These are phyloP conservation scores for Nyctibius grandis DNA, from an alignment of 2,797 vertebrate species.

Conservation along the genomic window DNA sequence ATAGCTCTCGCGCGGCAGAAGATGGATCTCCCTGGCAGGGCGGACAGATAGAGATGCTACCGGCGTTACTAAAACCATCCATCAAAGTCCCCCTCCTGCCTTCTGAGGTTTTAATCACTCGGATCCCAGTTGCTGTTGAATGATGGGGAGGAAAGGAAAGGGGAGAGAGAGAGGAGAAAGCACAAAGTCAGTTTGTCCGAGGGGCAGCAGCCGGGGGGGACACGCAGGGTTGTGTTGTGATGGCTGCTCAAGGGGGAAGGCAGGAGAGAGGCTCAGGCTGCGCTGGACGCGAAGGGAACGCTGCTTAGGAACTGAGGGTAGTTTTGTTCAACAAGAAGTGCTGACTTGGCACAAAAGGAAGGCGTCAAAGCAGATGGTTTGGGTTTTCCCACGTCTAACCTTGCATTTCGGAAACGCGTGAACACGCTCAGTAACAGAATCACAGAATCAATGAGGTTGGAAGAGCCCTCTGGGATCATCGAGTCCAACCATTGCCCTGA, in stretches of 20 bases:
- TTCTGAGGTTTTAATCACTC: conserved; percentile 8
- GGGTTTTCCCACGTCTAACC: background rate
- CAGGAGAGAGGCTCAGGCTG: background rate
- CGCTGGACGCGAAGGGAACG: background rate
- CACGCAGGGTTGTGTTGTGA: accelerated
- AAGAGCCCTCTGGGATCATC: too few relatives aligned
- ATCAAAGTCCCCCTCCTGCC: conserved; percentile 6
- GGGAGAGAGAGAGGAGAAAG: background rate
- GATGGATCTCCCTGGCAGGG: conserved; percentile 19
- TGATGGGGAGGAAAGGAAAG: background rate
- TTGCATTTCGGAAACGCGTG: background rate
- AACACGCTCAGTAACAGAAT: too few relatives aligned
- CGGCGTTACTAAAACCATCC: background rate
- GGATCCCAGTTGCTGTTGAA: accelerated
- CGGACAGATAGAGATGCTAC: conserved; percentile 1
- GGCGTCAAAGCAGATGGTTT: background rate
- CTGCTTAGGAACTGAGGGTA: background rate
- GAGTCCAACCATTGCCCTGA: too few relatives aligned
- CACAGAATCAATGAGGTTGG: too few relatives aligned
- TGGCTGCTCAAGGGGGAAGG: background rate
- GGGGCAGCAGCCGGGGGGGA: background rate
- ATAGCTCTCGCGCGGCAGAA: background rate
- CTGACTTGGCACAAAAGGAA: background rate
- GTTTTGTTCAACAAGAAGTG: background rate
- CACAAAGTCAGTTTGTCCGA: background rate